Base-by-base conservation (phyloP, 37 sponge, comb jelly and placozoan genomes). In the Diacarnus erythraeanus region DNA sequence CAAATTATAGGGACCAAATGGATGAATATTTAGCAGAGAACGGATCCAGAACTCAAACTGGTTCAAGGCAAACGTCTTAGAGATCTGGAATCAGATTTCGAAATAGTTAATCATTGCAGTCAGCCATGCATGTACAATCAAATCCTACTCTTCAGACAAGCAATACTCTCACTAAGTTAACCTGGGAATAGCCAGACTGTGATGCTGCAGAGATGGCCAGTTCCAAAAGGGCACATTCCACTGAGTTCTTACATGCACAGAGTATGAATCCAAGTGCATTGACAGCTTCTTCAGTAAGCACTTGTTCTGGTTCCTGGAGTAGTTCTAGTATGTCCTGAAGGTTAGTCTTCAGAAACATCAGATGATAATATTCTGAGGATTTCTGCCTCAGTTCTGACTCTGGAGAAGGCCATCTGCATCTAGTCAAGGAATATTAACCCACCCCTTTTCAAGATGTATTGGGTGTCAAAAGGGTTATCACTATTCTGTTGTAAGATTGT, bases 361-460 rank as follows among this genome's bases (percentile, higher is more conserved):
- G 58, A 18, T 86, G 83, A 30, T 67, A 56, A 59, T 76, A 25
- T 38, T 87, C 87, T 37, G 82, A 42, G 2, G 77, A 81, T 41
- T 76, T 80, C 26, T 69, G 77, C 36, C 54, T 75, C 43, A 37
- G 15, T 33, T 87, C 87, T 41, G 77, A 25, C 69, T 87, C 87
- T n/a, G 77, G 87, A 35, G 87, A 87, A 22, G 87, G 87, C 87
- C 87, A 87, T 74, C 87, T 86, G 29, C 12, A 47, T 15, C 12
- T 25, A 38, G 63, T 59, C 40, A 61, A 76, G 77, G 59, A 26
- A 6, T 15, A 47, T 47, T 47, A 12, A 47, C 6, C n/a, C n/a
- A n/a, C n/a, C n/a, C n/a, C n/a, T n/a, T n/a, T n/a, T n/a, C n/a
- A n/a, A n/a, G n/a, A n/a, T n/a, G n/a, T n/a, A n/a, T n/a, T n/a